Evolutionary conservation across 2,113 vertebrate species (phyloP).

Genomic region (Orthonyx spaldingii): DNA sequence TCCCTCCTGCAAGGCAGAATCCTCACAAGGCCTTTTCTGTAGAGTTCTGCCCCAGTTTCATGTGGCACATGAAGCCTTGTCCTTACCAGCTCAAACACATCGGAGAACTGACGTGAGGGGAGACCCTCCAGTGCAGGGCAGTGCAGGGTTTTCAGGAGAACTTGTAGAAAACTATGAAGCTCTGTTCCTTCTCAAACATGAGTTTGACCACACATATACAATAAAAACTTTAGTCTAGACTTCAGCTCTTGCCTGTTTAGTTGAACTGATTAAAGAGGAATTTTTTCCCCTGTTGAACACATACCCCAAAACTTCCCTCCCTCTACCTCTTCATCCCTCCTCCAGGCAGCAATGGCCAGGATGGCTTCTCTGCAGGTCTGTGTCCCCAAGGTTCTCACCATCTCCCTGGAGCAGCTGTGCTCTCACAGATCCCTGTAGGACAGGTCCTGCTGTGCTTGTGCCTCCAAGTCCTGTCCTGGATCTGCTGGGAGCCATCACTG

Average conservation of each 20-base stretch:
- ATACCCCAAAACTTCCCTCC: background rate
- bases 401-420: background rate
- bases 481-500: background rate
- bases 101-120: background rate
- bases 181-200: background rate
- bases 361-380: background rate
- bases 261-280: background rate
- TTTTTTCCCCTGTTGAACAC: background rate
- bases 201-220: background rate
- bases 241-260: background rate
- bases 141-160: background rate
- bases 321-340: background rate
- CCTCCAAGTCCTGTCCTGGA: background rate
- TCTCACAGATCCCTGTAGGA: background rate
- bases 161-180: background rate
- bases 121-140: too few species aligned
- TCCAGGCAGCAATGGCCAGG: background rate
- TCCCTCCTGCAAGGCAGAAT: background rate
- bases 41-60: background rate
- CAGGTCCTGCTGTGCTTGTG: background rate
- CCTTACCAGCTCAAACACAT: background rate
- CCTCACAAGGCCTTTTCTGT: background rate
- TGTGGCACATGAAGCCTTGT: background rate
- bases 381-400: background rate
- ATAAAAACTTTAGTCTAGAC: background rate